phyloP scores from a whole-genome alignment of 2,888 invertebrate genomes.

The Linyphia triangularis region DNA sequence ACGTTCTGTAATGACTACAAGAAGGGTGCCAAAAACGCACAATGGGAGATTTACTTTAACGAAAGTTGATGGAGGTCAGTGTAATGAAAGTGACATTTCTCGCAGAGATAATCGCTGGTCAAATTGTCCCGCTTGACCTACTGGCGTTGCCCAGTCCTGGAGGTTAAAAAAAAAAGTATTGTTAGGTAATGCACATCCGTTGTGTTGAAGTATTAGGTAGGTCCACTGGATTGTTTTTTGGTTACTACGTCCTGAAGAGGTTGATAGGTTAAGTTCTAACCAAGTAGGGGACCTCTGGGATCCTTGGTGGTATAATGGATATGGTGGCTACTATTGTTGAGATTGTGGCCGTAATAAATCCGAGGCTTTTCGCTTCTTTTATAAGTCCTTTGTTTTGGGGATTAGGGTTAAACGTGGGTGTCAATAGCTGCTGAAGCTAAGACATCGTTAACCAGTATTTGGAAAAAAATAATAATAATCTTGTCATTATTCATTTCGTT shows the following conservation, averaged over 20 bases:
- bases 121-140: slow-evolving; percentile 52
- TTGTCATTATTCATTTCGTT: not conserved
- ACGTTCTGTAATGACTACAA: slow-evolving; percentile 10
- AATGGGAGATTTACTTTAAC: slow-evolving; percentile 22
- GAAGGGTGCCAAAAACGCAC: slow-evolving; percentile 3
- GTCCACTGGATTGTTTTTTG: slow-evolving; percentile 14
- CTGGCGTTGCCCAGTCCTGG: slow-evolving; percentile 14
- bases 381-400: not conserved
- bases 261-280: not conserved
- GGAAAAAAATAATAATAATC: not conserved
- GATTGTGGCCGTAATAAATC: slow-evolving; percentile 10
- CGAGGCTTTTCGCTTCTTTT: not conserved
- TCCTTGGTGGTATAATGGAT: slow-evolving; percentile 22
- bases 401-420: slow-evolving; percentile 13
- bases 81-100: slow-evolving; percentile 22
- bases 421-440: not conserved
- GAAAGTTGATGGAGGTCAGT: slow-evolving; percentile 45
- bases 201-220: not conserved
- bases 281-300: not conserved
- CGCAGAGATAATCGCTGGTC: slow-evolving; percentile 34
- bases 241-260: not conserved
- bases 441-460: not conserved
- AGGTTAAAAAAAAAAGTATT: not conserved
- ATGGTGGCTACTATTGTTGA: not conserved
- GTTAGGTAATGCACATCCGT: slow-evolving; percentile 1